Base-by-base conservation (phyloP, 2,888 invertebrate species). In the Dasypogon diadema region DNA sequence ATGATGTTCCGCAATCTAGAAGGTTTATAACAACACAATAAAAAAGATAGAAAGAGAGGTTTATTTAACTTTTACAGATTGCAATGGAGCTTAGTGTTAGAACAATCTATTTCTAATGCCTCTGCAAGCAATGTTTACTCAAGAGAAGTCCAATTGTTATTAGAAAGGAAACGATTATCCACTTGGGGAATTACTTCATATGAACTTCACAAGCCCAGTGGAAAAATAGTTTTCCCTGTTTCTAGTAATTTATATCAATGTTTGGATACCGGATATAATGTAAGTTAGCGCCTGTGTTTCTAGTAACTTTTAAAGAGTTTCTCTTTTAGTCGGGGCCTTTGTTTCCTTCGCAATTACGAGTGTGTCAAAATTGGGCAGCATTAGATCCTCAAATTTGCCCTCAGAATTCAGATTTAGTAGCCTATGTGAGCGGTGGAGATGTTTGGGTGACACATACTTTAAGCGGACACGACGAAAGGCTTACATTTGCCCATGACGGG, bases 131-230 rank as follows among this genome's bases (percentile, higher is more conserved):
- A 87, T 81, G 86, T 87, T 48, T 90, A 92, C 88, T 95, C 95
- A 0, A 89, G 94, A 37, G 98, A 98, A 83, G 97, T 97, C 83
- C 96, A 97, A 84, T 85, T 98, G 70, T 88, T 97, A 77, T 92
- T 96, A 89, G 98, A 98, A 85, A 87, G 98, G 24, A 97, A 97
- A 86, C 89, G 98, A 74, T 90, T 97, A 51, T 93, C 96, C 0
- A 94, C 94, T 0, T 96, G 95, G 92, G 97, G 98, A 21, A 97
- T 98, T 75, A 96, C 96, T 0, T 94, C 95, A 0, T 98, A 97
- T 82, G 96, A 97, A 84, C 88, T 97, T 70, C 94, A 97, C 81
- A 89, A 91, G 34, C 89, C 88, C 5, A 92, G 92, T 22, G 96
- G 96, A 24, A 91, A 93, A 82, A 92, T 98, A 80, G 92, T 98